These are phyloP conservation scores for Pandion haliaetus DNA, from an alignment of 2,113 vertebrate species.

Conservation along the genomic window DNA sequence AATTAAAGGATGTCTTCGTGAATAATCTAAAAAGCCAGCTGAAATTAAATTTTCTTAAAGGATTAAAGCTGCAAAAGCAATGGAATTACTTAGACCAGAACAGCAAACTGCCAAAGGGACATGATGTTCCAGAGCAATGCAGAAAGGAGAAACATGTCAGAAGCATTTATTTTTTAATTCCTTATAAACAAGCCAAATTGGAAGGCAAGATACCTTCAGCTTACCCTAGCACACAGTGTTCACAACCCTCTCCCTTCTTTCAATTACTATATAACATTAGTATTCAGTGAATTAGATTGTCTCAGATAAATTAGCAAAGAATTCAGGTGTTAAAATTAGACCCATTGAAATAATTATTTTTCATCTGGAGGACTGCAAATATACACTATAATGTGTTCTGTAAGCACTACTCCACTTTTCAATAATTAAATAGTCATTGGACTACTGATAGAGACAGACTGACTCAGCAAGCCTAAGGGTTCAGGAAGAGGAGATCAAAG, in stretches of 20 bases:
- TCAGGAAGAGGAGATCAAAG: not conserved
- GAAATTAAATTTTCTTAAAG: conserved; percentile 37
- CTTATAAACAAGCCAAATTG: not conserved
- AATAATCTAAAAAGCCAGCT: conserved; percentile 17
- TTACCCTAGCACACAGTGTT: not conserved
- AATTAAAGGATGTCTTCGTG: conserved; percentile 27
- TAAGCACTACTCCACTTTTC: not conserved
- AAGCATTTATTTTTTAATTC: conserved; percentile 32
- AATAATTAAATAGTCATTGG: conserved; percentile 19
- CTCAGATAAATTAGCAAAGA: not conserved
- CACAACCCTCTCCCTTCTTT: not conserved
- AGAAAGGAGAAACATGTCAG: conserved; percentile 36
- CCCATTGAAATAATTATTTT: not conserved
- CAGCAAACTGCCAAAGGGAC: conserved; percentile 55
- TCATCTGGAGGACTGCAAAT: not conserved
- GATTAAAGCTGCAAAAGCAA: conserved; percentile 8
- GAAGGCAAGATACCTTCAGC: not conserved
- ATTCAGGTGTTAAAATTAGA: conserved; percentile 9
- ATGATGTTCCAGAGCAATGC: conserved; percentile 18
- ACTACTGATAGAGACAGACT: not conserved
- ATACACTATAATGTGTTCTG: not conserved
- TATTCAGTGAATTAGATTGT: not conserved
- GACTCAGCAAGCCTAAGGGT: not conserved
- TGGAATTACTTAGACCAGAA: not conserved
- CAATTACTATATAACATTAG: not conserved